These are phyloP conservation scores for Pluvialis apricaria DNA, from an alignment of 2,113 vertebrate species.

Conservation along the genomic window DNA sequence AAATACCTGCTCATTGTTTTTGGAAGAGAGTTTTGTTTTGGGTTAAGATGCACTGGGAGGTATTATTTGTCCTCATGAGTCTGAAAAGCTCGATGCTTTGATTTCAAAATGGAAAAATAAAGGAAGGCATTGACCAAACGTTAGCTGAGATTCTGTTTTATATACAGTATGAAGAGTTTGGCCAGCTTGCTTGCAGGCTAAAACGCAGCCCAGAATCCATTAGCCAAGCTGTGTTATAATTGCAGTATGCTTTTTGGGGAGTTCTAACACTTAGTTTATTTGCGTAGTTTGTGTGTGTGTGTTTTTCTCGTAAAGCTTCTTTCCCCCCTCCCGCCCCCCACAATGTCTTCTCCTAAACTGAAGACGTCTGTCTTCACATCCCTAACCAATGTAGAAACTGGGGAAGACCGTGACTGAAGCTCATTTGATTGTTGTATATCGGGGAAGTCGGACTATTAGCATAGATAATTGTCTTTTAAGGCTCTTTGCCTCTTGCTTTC, in stretches of 20 bases:
- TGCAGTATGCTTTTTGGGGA: not conserved
- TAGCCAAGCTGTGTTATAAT: not conserved
- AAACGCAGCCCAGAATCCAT: not conserved
- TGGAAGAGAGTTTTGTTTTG: not conserved
- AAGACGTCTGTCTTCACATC: not conserved
- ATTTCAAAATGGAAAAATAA: not conserved
- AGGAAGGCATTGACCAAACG: not conserved
- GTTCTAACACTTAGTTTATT: not conserved
- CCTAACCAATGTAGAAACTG: not conserved
- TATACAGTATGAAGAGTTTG: not conserved
- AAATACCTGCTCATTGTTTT: slow-evolving; percentile 1
- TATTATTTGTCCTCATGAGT: not conserved
- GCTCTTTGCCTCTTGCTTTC: not conserved
- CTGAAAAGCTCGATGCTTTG: not conserved
- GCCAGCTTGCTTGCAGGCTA: not conserved
- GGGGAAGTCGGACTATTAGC: not conserved
- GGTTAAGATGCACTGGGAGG: not conserved
- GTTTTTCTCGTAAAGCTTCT: not conserved
- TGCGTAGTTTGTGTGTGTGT: too few species aligned
- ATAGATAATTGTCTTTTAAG: not conserved
- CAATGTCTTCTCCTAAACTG: not conserved
- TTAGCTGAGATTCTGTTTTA: not conserved
- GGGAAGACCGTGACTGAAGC: not conserved
- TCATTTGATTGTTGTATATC: not conserved
- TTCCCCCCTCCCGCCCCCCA: fast-evolving